Conservation (phyloP, 2,888 invertebrate species). For the Limnephilus rhombicus region DNA sequence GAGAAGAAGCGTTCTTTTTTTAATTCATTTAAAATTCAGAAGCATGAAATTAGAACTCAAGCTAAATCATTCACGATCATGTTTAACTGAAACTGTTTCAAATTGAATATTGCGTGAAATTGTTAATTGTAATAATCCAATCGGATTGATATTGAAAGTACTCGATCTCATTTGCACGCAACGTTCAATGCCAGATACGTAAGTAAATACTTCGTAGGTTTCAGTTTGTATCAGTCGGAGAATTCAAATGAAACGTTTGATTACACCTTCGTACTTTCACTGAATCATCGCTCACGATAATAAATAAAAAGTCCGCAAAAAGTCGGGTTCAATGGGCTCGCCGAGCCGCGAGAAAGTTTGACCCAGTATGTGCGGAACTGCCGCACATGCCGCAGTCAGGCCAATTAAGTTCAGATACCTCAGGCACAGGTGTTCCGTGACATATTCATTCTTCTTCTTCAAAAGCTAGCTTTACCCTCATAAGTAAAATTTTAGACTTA, state of each 20-base stretch:
- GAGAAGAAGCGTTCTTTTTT: not conserved
- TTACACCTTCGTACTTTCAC: constrained; percentile 57
- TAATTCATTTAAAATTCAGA: not conserved
- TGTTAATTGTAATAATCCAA: not conserved
- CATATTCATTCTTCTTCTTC: not conserved
- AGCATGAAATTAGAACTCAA: not conserved
- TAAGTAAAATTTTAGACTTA: no score
- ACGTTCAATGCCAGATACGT: not conserved
- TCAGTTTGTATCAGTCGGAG: constrained; percentile 17
- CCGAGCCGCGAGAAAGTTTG: constrained; percentile 60
- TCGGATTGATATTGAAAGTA: not conserved
- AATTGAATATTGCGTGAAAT: not conserved
- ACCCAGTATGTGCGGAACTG: constrained; percentile 54
- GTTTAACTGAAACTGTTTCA: not conserved
- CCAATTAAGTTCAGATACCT: not conserved
- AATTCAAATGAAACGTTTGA: constrained; percentile 42
- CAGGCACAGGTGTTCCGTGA: constrained; percentile 31
- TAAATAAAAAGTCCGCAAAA: constrained; percentile 52
- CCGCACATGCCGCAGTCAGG: not conserved
- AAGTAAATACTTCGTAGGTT: not conserved
- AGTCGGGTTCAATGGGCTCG: constrained; percentile 49
- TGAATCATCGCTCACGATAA: constrained; percentile 57
- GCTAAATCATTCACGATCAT: not conserved
- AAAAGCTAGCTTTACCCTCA: no score
- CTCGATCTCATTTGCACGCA: not conserved